Base-by-base conservation (phyloP, 2,888 invertebrate genomes). In the Tetragonisca angustula region DNA sequence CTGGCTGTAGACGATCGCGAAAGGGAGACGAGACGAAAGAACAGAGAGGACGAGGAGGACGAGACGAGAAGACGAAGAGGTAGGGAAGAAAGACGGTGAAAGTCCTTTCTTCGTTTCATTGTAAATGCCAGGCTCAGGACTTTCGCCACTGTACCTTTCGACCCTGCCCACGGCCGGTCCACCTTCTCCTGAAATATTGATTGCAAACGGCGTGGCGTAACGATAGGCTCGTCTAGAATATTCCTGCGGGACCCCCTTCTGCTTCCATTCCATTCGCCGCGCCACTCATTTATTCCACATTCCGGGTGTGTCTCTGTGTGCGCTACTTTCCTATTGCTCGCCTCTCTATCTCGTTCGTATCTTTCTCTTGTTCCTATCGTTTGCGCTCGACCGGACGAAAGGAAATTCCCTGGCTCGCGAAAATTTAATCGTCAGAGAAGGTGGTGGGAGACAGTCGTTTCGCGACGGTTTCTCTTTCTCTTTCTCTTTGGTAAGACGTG, bases 171-270 rank as follows among this genome's bases (percentile, higher is more conserved):
- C 80, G 85, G 43, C 76, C 88, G 21, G 88, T 90, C 88, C 88
- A 89, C 90, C 91, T 91, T 88, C 32, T 89, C 87, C 88, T 93
- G 91, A 91, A 94, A 93, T 93, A 94, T 94, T 93, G 93, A 94
- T 93, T 93, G 90, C 91, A 84, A 85, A 87, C 90, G 88, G 88
- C 83, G 56, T 69, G 87, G 81, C 89, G 85, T 87, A 91, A 91
- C 91, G 90, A 91, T 90, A 90, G 91, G 88, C 88, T 84, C 78
- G 85, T 79, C 89, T 87, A 84, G 86, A 89, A 86, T 89, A 88
- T 86, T 86, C 83, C 79, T 79, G 76, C 65, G 70, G 65, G n/a
- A 27, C n/a, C 68, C 6, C 52, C 24, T 21, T 27, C 21, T 49
- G 13, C 62, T 11, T 19, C 64, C 17, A 19, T 19, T 6, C 21